Percentiles rank a stretch among this genome's conserved stretches.
These are phyloP conservation scores for Chloroclysta siterata DNA, from an alignment of 2,888 invertebrate species.

Conservation along the genomic window DNA sequence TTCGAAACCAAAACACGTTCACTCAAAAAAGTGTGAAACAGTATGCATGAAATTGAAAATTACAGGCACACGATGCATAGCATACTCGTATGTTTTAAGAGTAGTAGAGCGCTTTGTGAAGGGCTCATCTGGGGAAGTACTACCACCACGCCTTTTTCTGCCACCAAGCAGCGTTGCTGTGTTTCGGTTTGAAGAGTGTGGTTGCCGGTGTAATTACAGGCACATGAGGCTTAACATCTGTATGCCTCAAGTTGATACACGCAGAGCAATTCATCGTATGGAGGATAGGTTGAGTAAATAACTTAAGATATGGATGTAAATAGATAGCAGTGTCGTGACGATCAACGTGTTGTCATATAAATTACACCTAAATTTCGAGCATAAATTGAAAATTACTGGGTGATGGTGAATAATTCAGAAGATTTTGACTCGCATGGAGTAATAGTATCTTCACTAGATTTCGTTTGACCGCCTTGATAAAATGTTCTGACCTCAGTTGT, in stretches of 20 bases:
- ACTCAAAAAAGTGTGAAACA: neutral
- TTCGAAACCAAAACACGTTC: neutral
- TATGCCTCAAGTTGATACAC: no score
- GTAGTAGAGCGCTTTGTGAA: no score
- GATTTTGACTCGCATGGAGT: neutral
- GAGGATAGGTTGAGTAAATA: neutral
- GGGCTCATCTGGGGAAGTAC: no score
- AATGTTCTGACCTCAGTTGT: no score
- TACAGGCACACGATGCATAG: no score
- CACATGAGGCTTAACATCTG: no score
- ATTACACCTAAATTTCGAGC: slow-evolving; percentile 29
- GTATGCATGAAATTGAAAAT: no score
- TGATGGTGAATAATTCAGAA: slow-evolving; percentile 14
- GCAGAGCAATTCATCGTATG: neutral
- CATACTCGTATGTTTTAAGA: no score
- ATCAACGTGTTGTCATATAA: slow-evolving; percentile 41
- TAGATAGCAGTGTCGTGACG: slow-evolving; percentile 45
- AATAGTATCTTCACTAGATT: neutral
- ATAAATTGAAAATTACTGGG: slow-evolving; percentile 38
- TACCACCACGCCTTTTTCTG: no score
- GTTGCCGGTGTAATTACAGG: no score
- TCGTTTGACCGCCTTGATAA: slow-evolving; percentile 2
- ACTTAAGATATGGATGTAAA: slow-evolving; percentile 1
- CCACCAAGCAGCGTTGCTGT: no score
- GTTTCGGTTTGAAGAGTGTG: no score